Evolutionary conservation across 1,140 invertebrate species (phyloP).

Genomic region (Drosophila carrolli): DNA sequence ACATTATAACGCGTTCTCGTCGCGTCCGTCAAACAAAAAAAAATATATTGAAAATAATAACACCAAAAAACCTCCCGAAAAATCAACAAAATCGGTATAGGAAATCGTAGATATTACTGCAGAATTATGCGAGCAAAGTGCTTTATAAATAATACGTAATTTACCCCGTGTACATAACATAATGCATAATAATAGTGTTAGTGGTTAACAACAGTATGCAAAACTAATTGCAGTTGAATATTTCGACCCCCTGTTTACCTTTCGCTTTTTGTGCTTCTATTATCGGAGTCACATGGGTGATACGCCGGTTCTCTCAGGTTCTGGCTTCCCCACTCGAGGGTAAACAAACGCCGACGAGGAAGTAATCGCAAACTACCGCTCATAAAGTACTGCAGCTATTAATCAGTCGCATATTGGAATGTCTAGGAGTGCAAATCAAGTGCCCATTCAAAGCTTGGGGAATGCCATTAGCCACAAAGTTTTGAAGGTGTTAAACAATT

Average conservation of each 20-base stretch:
- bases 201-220: conserved; percentile 20
- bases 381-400: conserved; percentile 22
- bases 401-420: conserved; percentile 30
- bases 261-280: conserved; percentile 47
- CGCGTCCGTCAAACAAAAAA: conserved; percentile 50
- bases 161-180: conserved; percentile 9
- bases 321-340: conserved; percentile 5
- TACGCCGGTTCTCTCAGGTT: conserved; percentile 20
- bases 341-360: conserved; percentile 42
- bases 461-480: neutral
- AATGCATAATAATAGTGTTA: conserved; percentile 31
- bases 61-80: neutral
- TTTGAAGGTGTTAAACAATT: neutral
- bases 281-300: conserved; percentile 36
- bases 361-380: conserved; percentile 19
- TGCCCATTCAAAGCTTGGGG: neutral
- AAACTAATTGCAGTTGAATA: conserved; percentile 46
- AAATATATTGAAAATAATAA: conserved; percentile 28
- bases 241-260: conserved; percentile 22
- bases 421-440: conserved; percentile 10
- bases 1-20: conserved; percentile 71
- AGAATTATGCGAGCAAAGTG: conserved; percentile 21
- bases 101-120: conserved; percentile 52
- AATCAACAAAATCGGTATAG: conserved; percentile 8
- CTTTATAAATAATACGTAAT: conserved; percentile 61